Evolutionary conservation across 2,888 invertebrate genomes (phyloP).

Genomic region (Serrognathus titanus): DNA sequence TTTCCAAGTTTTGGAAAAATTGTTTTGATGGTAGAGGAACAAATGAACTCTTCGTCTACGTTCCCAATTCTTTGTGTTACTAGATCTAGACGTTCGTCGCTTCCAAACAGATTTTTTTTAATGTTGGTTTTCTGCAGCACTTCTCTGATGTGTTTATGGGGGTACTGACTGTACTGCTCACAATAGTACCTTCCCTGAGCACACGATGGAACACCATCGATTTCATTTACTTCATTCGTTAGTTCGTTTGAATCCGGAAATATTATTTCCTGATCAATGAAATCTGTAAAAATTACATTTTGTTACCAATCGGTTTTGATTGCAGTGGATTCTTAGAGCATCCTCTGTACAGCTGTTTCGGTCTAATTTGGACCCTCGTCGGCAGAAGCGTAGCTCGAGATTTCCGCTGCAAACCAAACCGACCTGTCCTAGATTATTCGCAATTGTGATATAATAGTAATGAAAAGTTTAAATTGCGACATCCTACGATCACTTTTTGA

Average conservation of each 20-base stretch:
- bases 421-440: too few species aligned
- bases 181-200: constrained; percentile 47
- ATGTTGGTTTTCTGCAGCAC: constrained; percentile 34
- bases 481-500: too few species aligned
- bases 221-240: constrained; percentile 20
- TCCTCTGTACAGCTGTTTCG: too few species aligned
- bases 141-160: constrained; percentile 41
- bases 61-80: constrained; percentile 34
- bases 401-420: too few species aligned
- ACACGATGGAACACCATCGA: constrained; percentile 32
- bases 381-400: too few species aligned
- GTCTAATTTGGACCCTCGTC: too few species aligned
- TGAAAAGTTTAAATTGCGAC: too few species aligned
- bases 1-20: constrained; percentile 61
- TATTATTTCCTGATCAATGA: constrained; percentile 27
- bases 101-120: constrained; percentile 30
- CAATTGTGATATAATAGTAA: too few species aligned
- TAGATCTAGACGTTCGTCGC: constrained; percentile 30
- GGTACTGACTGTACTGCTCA: constrained; percentile 49
- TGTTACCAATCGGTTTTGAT: too few species aligned
- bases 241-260: constrained; percentile 34
- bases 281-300: too few species aligned
- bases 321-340: too few species aligned
- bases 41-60: constrained; percentile 35
- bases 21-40: constrained; percentile 47